Percentiles rank a stretch among this genome's conserved stretches.
Conservation (phyloP, 2,888 invertebrate species). For the Lomographa bimaculata region DNA sequence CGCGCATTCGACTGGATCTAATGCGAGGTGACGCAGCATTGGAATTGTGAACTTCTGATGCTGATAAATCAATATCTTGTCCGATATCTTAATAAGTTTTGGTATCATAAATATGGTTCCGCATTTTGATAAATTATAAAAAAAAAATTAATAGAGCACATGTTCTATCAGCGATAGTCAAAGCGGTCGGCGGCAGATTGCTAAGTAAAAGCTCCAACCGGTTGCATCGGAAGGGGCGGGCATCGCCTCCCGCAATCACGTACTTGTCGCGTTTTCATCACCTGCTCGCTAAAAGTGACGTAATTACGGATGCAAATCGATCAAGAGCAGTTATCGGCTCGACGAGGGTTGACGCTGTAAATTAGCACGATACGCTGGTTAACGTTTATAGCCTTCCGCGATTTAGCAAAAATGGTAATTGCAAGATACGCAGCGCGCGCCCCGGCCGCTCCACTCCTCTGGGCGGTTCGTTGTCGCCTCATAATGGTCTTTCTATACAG, state of each 20-base stretch:
- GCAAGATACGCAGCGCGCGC: constrained; percentile 43
- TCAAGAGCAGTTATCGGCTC: constrained; percentile 76
- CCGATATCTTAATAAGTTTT: constrained; percentile 21
- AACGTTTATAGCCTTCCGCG: constrained; percentile 73
- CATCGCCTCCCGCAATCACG: constrained; percentile 69
- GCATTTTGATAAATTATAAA: constrained; percentile 4
- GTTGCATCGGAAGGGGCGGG: constrained; percentile 72
- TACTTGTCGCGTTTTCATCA: constrained; percentile 82
- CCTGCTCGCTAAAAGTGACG: constrained; percentile 79
- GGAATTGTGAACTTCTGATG: constrained; percentile 73
- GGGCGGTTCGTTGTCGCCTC: constrained; percentile 31
- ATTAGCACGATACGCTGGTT: constrained; percentile 76
- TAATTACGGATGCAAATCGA: constrained; percentile 83
- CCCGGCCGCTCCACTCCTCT: constrained; percentile 31
- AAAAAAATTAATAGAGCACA: constrained; percentile 24
- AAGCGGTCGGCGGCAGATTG: constrained; percentile 29
- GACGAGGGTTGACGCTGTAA: constrained; percentile 75
- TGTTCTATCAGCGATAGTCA: constrained; percentile 36
- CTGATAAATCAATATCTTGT: constrained; percentile 78
- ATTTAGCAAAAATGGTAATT: constrained; percentile 72
- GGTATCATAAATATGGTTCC: background rate
- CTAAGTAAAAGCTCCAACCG: constrained; percentile 67
- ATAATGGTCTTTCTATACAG: constrained; percentile 27
- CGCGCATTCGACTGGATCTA: constrained; percentile 65
- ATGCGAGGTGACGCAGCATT: constrained; percentile 66